A percentile compares a stretch with the other conserved stretches of the same genome.
These are phyloP conservation scores for Apantesis nais DNA, from an alignment of 2,888 invertebrate species.

Conservation along the genomic window DNA sequence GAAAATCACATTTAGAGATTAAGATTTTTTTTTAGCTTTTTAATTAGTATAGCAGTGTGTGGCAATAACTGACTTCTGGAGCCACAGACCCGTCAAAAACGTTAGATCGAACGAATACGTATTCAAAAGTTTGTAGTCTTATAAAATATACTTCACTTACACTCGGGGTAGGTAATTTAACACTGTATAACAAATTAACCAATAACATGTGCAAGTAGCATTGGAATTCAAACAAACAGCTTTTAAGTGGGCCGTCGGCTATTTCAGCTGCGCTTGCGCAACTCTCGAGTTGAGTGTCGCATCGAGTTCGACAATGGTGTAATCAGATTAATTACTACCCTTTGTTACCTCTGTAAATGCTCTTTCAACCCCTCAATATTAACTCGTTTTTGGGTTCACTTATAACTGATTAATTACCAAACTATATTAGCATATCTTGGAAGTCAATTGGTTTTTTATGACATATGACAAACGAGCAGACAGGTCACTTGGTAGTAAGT, in stretches of 20 bases:
- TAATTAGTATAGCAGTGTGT: no score
- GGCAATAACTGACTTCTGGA: no score
- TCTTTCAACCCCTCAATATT: background rate
- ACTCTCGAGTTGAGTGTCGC: constrained; percentile 39
- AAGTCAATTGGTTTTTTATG: background rate
- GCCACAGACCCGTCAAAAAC: no score
- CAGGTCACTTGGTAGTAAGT: no score
- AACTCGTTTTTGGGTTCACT: background rate
- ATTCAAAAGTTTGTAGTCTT: background rate
- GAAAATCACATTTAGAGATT: no score
- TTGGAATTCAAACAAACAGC: constrained; percentile 57
- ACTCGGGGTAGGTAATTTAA: constrained; percentile 24
- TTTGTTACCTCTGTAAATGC: background rate
- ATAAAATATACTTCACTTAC: background rate
- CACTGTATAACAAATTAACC: constrained; percentile 50
- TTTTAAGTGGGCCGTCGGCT: constrained; percentile 54
- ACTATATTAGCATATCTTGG: background rate
- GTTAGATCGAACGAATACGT: background rate
- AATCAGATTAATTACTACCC: background rate
- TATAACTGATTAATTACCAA: background rate
- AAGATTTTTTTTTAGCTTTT: no score
- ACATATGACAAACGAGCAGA: no score
- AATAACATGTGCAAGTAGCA: constrained; percentile 54
- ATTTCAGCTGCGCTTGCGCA: constrained; percentile 50
- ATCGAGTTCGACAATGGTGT: constrained; percentile 20